A percentile compares a stretch with the other conserved stretches of the same genome.
Conservation (phyloP, 2,888 invertebrate species). For the Drosophila neutralis region DNA sequence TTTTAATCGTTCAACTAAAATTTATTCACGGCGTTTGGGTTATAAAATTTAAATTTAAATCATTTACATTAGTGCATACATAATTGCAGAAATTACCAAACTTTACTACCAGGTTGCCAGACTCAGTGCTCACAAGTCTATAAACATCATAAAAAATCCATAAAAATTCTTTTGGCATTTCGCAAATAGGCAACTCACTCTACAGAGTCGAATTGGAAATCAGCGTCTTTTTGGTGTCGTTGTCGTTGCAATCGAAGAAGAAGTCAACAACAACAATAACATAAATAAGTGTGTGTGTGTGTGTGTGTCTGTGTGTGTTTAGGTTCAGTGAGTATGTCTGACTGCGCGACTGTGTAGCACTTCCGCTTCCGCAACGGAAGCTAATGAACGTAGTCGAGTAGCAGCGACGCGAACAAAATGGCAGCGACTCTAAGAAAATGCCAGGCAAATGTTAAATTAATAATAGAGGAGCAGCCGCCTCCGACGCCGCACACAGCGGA, state of each 20-base stretch:
- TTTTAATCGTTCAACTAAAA: background rate
- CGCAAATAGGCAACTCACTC: constrained; percentile 55
- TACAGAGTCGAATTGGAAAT: constrained; percentile 49
- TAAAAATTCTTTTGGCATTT: constrained; percentile 57
- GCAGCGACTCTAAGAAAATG: constrained; percentile 63
- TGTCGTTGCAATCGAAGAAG: constrained; percentile 56
- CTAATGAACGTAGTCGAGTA: constrained; percentile 67
- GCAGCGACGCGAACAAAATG: constrained; percentile 53
- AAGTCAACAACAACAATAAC: constrained; percentile 28
- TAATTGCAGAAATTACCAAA: constrained; percentile 5
- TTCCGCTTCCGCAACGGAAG: constrained; percentile 78
- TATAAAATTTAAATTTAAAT: background rate
- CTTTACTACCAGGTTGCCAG: constrained; percentile 25
- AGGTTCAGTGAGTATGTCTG: constrained; percentile 71
- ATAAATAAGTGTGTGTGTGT: background rate
- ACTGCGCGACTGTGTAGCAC: constrained; percentile 78
- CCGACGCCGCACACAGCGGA: constrained; percentile 41
- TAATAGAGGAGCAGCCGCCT: constrained; percentile 57
- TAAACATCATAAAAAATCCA: constrained; percentile 50
- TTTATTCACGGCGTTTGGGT: background rate
- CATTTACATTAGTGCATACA: background rate
- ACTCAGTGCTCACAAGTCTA: constrained; percentile 19
- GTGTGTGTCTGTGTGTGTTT: constrained; percentile 9
- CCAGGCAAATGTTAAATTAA: constrained; percentile 70
- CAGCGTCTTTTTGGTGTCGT: constrained; percentile 28